Evolutionary conservation across 2,113 vertebrate genomes (phyloP).

Genomic region (Heterotis niloticus): DNA sequence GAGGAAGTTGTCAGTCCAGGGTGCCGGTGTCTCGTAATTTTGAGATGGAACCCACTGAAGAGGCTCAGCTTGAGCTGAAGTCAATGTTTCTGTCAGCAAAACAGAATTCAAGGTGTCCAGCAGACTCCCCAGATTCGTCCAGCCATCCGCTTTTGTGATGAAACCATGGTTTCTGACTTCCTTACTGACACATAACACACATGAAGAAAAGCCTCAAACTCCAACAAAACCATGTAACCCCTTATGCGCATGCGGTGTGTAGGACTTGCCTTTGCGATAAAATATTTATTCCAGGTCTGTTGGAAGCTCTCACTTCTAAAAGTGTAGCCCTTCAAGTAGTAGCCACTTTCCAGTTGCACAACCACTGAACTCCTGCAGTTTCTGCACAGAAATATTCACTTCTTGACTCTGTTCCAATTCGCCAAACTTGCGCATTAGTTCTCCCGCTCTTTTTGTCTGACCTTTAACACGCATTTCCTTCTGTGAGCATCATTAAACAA

Average conservation of each 20-base stretch:
- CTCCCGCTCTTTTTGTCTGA: not conserved
- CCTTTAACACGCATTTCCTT: not conserved
- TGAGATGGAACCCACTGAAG: too few species aligned
- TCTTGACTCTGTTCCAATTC: not conserved
- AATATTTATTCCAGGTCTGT: conserved; percentile 18
- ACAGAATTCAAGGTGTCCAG: too few species aligned
- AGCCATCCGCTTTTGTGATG: not conserved
- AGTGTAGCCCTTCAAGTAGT: not conserved
- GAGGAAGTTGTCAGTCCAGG: too few species aligned
- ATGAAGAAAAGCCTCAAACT: not conserved
- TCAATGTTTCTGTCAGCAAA: too few species aligned
- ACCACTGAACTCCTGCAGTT: not conserved
- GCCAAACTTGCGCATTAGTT: not conserved
- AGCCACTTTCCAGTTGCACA: not conserved
- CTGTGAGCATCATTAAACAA: not conserved
- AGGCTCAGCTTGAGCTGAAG: too few species aligned
- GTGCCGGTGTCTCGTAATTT: too few species aligned
- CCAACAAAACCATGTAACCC: conserved; percentile 11
- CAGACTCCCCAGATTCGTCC: too few species aligned
- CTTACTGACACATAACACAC: not conserved
- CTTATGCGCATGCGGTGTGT: too few species aligned
- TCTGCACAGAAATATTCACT: not conserved
- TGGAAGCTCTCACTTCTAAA: conserved; percentile 11
- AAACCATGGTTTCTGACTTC: not conserved
- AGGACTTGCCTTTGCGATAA: conserved; percentile 17